Evolutionary conservation across 2,113 vertebrate genomes (phyloP), one percentile per base, ranked within the genome.

Genomic region (Pteruthius melanotis): DNA sequence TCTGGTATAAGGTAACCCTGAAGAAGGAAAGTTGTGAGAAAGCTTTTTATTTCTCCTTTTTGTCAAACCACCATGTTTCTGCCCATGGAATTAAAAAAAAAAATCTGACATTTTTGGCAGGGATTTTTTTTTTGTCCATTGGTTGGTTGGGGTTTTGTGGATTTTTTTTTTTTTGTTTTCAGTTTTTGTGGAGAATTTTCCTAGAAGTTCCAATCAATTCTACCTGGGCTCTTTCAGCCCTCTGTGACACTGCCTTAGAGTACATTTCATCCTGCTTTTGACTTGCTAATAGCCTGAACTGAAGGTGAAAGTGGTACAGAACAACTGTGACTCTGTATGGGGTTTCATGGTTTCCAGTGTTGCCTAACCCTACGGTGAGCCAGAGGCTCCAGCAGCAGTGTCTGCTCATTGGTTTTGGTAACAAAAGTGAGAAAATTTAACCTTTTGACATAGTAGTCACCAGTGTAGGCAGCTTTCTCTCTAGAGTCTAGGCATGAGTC

Each of bases 401-500:
- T 37, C 19, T n/a, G 6, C 26, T 83, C 12, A 27, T 15, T 52
- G 19, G 1, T 37, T 88, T 83, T 76, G 19, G 21, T 31, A 69
- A 54, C 14, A 85, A n/a, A 5, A 2, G 50, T 20, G n/a, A 68
- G 42, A 49, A 81, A 59, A 19, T n/a, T 28, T 45, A 57, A 53
- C 23, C 13, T 79, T 80, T 81, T 1, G 1, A n/a, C 6, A 2
- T 30, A 9, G 15, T 2, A 49, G 19, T 37, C 53, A 35, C 53
- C 10, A 27, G 13, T 35, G 24, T 31, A 39, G 28, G 42, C 37
- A 54, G 42, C 28, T 31, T 65, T 82, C 75, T 76, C 27, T 50
- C 54, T 4, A 15, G 59, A 40, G 37, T 61, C 35, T 18, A 60
- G 47, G 50, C 6, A 5, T 0, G 0, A 47, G 30, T 27, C 13